Percentiles rank a stretch among this genome's conserved stretches.
phyloP scores from a whole-genome alignment of 2,888 invertebrate species.

The Nemapogon koenigi region DNA sequence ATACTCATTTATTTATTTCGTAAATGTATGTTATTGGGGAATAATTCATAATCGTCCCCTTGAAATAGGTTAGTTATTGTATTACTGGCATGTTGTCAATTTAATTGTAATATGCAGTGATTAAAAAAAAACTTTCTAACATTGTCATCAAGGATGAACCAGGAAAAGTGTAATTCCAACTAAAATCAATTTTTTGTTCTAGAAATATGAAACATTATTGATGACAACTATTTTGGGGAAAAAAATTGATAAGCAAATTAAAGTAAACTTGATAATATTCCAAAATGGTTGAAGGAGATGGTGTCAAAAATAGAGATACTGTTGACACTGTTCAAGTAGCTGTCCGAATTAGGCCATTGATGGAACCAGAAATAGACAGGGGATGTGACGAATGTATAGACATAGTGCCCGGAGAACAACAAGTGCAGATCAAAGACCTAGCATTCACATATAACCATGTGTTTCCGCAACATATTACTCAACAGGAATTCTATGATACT shows the following conservation, averaged over 20 bases:
- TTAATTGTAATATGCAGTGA: no score
- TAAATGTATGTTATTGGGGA: no score
- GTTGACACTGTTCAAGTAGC: constrained; percentile 78
- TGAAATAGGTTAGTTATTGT: no score
- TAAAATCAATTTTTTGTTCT: neutral
- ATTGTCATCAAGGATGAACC: no score
- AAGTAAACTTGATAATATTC: neutral
- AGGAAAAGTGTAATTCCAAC: no score
- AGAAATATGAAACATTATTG: neutral
- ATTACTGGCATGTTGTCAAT: no score
- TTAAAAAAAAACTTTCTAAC: no score
- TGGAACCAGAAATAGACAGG: constrained; percentile 72
- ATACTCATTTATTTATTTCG: no score
- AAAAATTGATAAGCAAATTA: neutral
- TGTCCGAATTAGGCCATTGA: constrained; percentile 81
- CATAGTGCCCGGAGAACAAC: constrained; percentile 68
- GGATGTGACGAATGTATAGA: constrained; percentile 80
- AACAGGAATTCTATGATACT: constrained; percentile 75
- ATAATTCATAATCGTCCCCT: no score
- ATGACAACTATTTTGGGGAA: neutral
- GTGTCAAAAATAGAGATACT: constrained; percentile 30
- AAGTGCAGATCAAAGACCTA: constrained; percentile 75
- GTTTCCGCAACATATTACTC: constrained; percentile 72
- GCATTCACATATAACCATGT: constrained; percentile 87
- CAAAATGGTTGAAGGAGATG: constrained; percentile 37